phyloP scores from a whole-genome alignment of 2,113 vertebrate species.

The rabbit (Oryctolagus cuniculus) region mOryCun1.1 NC_091440.1:99938001-99938500 shows the following conservation, averaged over 20 bases:
- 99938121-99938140: background rate
- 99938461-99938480: conserved; percentile 97
- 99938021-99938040: background rate
- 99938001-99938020: background rate
- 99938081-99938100: background rate
- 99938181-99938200: background rate
- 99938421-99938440: conserved; percentile 95
- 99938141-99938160: background rate
- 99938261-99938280: background rate
- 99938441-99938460: conserved; percentile 98
- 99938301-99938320: background rate
- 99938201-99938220: background rate
- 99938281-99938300: background rate
- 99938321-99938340: conserved; percentile 82
- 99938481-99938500: conserved; percentile 95
- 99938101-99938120: background rate
- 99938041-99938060: background rate
- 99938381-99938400: conserved; percentile 95
- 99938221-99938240: background rate
- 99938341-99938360: conserved; percentile 98
- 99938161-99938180: background rate
- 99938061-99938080: background rate
- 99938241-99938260: background rate
- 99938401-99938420: conserved; percentile 97
- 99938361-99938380: conserved; percentile 93